A percentile compares a stretch with the other conserved stretches of the same genome.
phyloP scores from a whole-genome alignment of 2,113 vertebrate genomes.

The Lichenostomus cassidix region DNA sequence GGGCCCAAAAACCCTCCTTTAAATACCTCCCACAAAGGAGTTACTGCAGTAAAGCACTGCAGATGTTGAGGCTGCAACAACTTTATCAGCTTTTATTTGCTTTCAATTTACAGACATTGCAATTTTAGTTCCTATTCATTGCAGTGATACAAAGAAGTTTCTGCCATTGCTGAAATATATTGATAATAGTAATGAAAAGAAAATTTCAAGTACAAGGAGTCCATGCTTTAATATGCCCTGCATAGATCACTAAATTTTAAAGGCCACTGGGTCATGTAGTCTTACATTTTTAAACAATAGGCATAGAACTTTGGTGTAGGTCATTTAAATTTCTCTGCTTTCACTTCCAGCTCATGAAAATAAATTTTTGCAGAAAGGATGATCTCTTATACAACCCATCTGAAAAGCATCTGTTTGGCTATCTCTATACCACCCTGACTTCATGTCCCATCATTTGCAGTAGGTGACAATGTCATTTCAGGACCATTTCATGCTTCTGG shows the following conservation, averaged over 20 bases:
- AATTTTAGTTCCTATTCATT: background rate
- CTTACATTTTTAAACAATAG: background rate
- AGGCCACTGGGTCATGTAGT: background rate
- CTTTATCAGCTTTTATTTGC: background rate
- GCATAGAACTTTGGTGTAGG: background rate
- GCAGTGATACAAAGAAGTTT: background rate
- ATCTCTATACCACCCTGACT: background rate
- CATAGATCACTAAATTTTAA: background rate
- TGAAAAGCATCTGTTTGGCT: background rate
- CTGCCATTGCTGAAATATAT: background rate
- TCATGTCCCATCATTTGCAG: background rate
- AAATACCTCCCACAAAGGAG: background rate
- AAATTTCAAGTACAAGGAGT: background rate
- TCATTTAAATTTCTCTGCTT: conserved; percentile 20
- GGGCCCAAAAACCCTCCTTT: background rate
- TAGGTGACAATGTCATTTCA: background rate
- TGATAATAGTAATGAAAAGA: background rate
- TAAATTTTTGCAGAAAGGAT: background rate
- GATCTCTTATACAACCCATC: background rate
- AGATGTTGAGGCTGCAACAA: background rate
- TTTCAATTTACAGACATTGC: background rate
- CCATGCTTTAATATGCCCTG: background rate
- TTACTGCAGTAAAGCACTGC: background rate
- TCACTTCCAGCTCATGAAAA: background rate
- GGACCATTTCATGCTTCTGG: background rate